These are phyloP conservation scores for Puma concolor DNA, from an alignment of 2,113 vertebrate genomes.

Conservation along the genomic window DNA sequence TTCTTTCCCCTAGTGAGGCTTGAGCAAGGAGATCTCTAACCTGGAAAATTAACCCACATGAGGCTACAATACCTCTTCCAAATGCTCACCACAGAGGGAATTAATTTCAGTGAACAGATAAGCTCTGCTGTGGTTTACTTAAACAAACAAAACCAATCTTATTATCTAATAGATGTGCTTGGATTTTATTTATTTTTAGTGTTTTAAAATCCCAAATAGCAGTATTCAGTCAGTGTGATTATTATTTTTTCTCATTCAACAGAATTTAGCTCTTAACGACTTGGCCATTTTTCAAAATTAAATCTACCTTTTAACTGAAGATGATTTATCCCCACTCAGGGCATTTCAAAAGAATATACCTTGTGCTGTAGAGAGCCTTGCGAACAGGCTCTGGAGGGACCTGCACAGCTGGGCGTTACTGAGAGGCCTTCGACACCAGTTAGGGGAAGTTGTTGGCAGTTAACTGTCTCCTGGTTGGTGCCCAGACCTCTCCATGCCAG, in stretches of 20 bases:
- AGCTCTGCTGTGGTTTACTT: background rate
- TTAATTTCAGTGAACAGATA: background rate
- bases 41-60: background rate
- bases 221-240: background rate
- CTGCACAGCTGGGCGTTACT: background rate
- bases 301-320: background rate
- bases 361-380: background rate
- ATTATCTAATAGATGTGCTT: background rate
- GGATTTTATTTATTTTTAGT: constrained; percentile 21
- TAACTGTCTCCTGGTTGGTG: background rate
- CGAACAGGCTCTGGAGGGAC: background rate
- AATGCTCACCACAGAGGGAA: background rate
- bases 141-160: background rate
- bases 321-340: background rate
- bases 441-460: background rate
- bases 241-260: background rate
- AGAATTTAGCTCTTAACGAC: background rate
- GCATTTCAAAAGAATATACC: background rate
- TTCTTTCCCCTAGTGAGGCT: background rate
- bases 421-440: background rate
- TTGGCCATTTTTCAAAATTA: constrained; percentile 13
- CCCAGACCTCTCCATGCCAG: background rate
- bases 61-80: background rate
- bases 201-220: background rate
- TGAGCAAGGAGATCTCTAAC: background rate